Base-by-base conservation (phyloP, 2,113 vertebrate genomes). In the Gila orcuttii region DNA sequence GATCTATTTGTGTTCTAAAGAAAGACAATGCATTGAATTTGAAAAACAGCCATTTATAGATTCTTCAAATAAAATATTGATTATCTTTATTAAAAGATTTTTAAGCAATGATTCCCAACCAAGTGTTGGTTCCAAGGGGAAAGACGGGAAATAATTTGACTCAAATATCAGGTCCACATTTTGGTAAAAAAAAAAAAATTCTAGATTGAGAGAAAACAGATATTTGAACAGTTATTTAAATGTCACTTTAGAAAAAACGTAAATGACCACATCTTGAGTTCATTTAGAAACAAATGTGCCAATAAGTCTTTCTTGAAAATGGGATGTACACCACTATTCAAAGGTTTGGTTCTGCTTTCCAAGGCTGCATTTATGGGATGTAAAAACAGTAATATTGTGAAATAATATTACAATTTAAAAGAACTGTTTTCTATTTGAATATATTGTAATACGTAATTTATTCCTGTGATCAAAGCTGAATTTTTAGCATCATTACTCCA, bases 1-100 rank as follows among this genome's bases (percentile, higher is more conserved):
- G 11, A 52, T 25, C 62, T 76, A 73, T 82, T 81, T 69, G 73
- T 62, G 69, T 66, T 78, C 79, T 42, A 78, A 55, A 77, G 62
- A 57, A 75, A 1, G 57, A 69, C 75, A 88, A 77, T 83, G 68
- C 82, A 4, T 6, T 69, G 3, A 36, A 69, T 71, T 23, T 39
- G 25, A 50, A 17, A 45, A 50, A 52, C n/a, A 55, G 45, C 19
- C 19, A 8, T 57, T 57, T 57, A 2, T 52, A 52, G 50, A 52
- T 28, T 25, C 55, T 59, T 83, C 36, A 50, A 73, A 45, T 17
- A 47, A 23, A 42, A 77, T 50, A 28, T 76, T 47, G 73, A 76
- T 47, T 42, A 21, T n/a, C 15, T 57, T 78, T 57, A 42, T 31
- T 19, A 23, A 36, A 78, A 42, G 9, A 79, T n/a, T n/a, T 78